Percentiles rank a stretch among this genome's conserved stretches.
Conservation (phyloP, 2,113 vertebrate species). For the Mobula hypostoma region DNA sequence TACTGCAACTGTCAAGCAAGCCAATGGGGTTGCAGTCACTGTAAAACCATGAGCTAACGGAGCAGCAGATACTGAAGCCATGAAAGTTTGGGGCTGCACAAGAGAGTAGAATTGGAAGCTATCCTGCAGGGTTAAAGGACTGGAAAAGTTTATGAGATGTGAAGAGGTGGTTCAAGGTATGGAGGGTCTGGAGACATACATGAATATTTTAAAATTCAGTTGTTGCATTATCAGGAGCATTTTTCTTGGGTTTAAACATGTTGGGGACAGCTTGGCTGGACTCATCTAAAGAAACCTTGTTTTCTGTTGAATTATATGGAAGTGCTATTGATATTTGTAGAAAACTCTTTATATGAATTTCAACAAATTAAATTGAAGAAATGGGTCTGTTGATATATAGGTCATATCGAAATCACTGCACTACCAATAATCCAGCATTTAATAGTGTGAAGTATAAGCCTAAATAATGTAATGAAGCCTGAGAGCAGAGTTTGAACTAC, state of each 20-base stretch:
- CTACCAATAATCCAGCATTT: not conserved
- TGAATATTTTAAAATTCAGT: no score
- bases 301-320: not conserved
- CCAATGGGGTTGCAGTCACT: not conserved
- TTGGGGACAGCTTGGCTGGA: no score
- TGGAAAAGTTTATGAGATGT: no score
- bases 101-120: no score
- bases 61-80: not conserved
- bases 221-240: no score
- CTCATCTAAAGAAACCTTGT: not conserved
- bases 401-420: not conserved
- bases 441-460: no score
- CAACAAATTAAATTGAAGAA: not conserved
- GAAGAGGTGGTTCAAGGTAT: no score
- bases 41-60: no score
- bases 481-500: not conserved
- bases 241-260: no score
- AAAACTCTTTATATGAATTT: not conserved
- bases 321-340: not conserved
- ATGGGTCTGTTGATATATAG: not conserved
- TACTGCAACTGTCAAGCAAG: not conserved
- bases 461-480: not conserved
- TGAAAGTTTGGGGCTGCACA: no score
- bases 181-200: no score
- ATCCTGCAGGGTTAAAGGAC: no score